Conservation (phyloP, 2,797 vertebrate genomes). For the Sus cebifrons region DNA sequence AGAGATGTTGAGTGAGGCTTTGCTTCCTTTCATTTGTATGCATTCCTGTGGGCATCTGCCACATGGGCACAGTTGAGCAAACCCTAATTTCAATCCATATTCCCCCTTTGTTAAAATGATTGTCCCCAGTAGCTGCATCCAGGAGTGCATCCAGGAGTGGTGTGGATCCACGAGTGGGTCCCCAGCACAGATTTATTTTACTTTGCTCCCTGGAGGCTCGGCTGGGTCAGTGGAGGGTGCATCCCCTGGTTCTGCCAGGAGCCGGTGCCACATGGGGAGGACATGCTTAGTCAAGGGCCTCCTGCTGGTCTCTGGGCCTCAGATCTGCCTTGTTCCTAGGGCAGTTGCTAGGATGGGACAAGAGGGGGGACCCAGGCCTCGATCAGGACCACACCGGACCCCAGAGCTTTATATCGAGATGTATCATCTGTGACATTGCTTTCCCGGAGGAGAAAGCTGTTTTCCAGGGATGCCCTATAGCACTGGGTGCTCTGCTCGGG, state of each 20-base stretch:
- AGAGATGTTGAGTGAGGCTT: neutral
- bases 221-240: neutral
- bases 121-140: neutral
- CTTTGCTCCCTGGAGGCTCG: accelerated
- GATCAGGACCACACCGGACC: accelerated
- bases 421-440: neutral
- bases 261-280: accelerated
- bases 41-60: neutral
- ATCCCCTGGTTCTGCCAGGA: accelerated
- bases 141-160: too few relatives aligned
- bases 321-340: neutral
- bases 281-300: neutral
- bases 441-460: neutral
- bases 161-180: too few relatives aligned
- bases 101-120: neutral
- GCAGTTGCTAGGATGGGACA: neutral
- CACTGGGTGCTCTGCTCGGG: neutral
- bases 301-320: neutral
- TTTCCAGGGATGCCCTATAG: neutral
- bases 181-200: neutral
- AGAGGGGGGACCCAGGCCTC: neutral
- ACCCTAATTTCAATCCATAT: accelerated
- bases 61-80: neutral
- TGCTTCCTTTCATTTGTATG: neutral
- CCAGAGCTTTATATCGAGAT: neutral